Conservation (phyloP, 2,113 vertebrate species). For the Brevimyrus niger region DNA sequence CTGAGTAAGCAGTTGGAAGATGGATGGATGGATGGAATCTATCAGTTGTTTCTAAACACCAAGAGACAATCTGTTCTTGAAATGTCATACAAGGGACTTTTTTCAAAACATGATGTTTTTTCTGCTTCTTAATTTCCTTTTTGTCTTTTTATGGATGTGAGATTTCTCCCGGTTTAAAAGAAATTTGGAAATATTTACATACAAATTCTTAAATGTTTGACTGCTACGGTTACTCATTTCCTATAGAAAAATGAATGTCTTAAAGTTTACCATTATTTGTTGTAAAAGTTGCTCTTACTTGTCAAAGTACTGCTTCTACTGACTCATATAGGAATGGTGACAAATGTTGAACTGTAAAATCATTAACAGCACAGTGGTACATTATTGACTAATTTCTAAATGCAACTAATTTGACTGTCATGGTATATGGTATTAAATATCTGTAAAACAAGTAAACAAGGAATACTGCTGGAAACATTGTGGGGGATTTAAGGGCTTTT, state of each 20-base stretch:
- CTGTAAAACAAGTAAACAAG: background rate
- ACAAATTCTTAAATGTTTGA: background rate
- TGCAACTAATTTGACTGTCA: background rate
- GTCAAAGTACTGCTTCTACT: conserved; percentile 1
- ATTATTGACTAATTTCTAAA: conserved; percentile 8
- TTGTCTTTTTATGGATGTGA: background rate
- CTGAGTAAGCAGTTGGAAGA: background rate
- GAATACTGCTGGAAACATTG: background rate
- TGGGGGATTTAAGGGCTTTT: conserved; percentile 12
- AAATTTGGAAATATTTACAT: background rate
- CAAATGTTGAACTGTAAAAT: background rate
- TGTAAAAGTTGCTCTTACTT: background rate
- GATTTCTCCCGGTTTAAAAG: background rate
- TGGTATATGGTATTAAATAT: background rate
- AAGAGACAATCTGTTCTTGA: background rate
- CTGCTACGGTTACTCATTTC: background rate
- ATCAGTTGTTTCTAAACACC: background rate
- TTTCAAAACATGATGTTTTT: background rate
- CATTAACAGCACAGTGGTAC: background rate
- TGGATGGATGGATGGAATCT: background rate
- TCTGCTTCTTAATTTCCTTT: background rate
- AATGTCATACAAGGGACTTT: background rate
- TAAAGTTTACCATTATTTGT: background rate
- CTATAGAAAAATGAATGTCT: conserved; percentile 6
- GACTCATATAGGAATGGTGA: background rate